Percentiles rank a stretch among this genome's conserved stretches.
Conservation (phyloP, 1,140 invertebrate genomes). For the Drosophila bifasciata region DNA sequence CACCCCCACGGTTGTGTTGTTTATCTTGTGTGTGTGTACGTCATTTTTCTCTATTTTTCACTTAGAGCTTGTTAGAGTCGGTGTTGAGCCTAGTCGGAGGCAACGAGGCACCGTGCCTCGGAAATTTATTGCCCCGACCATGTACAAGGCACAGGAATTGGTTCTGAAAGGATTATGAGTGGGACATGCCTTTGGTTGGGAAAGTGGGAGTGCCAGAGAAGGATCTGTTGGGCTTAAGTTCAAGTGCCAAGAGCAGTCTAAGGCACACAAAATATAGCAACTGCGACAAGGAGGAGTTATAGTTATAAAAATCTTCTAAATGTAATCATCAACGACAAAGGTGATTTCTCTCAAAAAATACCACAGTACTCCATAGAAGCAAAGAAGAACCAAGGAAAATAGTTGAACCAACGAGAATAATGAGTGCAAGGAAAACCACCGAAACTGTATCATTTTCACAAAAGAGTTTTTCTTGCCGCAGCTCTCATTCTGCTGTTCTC, state of each 20-base stretch:
- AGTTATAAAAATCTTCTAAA: no score
- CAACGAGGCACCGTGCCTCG: constrained; percentile 1
- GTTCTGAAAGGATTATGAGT: constrained; percentile 55
- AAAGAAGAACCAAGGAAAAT: constrained; percentile 2
- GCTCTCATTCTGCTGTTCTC: constrained; percentile 1
- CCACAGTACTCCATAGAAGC: no score
- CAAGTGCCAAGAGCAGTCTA: constrained; percentile 45
- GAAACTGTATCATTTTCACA: not conserved
- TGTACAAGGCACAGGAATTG: constrained; percentile 17
- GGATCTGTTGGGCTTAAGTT: constrained; percentile 24
- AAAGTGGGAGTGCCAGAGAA: not conserved
- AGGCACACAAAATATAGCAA: no score
- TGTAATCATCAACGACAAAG: no score
- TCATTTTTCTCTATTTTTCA: constrained; percentile 72
- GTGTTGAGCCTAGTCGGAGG: constrained; percentile 37
- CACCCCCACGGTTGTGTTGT: constrained; percentile 51
- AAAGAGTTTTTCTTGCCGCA: not conserved
- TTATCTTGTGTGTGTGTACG: constrained; percentile 69
- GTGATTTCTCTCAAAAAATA: no score
- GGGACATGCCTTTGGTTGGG: not conserved
- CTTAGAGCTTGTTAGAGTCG: constrained; percentile 61
- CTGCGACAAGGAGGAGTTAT: not conserved
- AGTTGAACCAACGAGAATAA: constrained; percentile 2
- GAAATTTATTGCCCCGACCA: constrained; percentile 55
- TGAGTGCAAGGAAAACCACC: not conserved